Conservation (phyloP, 2,113 vertebrate genomes). For the Oncorhynchus gorbuscha region DNA sequence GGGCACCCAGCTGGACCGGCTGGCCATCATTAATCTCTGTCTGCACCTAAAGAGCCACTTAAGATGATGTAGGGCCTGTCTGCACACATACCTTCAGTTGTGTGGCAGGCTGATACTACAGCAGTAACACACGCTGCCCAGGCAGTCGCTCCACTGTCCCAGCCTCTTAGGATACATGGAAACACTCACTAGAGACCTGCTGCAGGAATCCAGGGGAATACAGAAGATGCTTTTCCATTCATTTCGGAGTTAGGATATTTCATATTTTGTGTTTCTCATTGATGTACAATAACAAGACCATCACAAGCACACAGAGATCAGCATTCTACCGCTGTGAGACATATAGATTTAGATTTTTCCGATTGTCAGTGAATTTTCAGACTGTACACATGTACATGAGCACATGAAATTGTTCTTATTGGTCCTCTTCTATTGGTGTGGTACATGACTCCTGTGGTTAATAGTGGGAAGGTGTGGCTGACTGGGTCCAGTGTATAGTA, state of each 20-base stretch:
- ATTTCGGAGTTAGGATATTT: neutral
- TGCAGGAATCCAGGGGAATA: neutral
- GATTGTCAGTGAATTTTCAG: too few relatives aligned
- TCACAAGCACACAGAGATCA: too few relatives aligned
- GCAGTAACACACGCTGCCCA: constrained; percentile 26
- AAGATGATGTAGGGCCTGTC: constrained; percentile 80
- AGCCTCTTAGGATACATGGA: neutral
- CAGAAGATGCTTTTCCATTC: neutral
- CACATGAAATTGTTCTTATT: too few relatives aligned
- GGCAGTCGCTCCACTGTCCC: neutral
- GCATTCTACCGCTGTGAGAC: too few relatives aligned
- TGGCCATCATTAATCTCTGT: constrained; percentile 77
- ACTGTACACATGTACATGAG: too few relatives aligned
- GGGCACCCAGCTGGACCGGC: constrained; percentile 71
- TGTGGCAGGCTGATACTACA: constrained; percentile 59
- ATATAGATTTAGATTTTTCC: too few relatives aligned
- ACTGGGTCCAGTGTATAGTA: neutral
- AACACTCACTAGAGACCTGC: neutral
- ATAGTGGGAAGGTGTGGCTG: neutral
- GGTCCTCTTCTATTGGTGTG: neutral
- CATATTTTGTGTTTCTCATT: neutral
- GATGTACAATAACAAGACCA: too few relatives aligned
- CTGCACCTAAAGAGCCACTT: constrained; percentile 80
- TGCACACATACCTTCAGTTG: constrained; percentile 73
- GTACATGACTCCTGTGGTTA: neutral